These are phyloP conservation scores for Sesamia inferens DNA, from an alignment of 2,888 invertebrate species.

Conservation along the genomic window DNA sequence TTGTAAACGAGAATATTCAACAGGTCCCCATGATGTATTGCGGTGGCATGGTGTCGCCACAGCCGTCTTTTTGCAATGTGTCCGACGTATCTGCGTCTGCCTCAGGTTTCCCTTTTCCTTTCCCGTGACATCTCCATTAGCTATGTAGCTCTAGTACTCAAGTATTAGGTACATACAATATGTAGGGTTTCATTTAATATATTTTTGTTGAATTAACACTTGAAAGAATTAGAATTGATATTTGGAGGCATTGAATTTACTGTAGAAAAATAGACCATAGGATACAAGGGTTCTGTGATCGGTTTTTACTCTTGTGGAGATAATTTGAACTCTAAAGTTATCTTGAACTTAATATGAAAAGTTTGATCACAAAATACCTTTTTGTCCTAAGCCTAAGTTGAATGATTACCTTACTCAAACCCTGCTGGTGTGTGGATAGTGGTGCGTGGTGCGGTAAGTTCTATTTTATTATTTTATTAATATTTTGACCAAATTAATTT, in stretches of 20 bases:
- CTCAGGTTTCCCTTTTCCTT: constrained; percentile 77
- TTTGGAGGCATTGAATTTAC: constrained; percentile 63
- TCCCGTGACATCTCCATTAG: constrained; percentile 33
- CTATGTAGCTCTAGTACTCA: constrained; percentile 52
- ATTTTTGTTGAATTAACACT: constrained; percentile 35
- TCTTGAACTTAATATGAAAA: neutral
- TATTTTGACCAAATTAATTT: constrained; percentile 17
- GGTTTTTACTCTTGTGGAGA: neutral
- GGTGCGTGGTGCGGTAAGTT: constrained; percentile 89
- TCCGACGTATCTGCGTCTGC: constrained; percentile 84
- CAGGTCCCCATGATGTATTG: constrained; percentile 88
- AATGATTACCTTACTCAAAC: constrained; percentile 47
- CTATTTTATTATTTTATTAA: constrained; percentile 65
- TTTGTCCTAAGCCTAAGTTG: constrained; percentile 49
- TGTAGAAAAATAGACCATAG: constrained; percentile 39
- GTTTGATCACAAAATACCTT: constrained; percentile 37
- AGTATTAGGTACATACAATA: constrained; percentile 20
- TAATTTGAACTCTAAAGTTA: neutral
- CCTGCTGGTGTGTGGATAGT: constrained; percentile 69
- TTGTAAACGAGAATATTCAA: constrained; percentile 45
- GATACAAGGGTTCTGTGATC: constrained; percentile 53
- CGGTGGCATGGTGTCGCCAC: constrained; percentile 86
- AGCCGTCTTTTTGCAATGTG: constrained; percentile 87
- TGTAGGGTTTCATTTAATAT: constrained; percentile 17
- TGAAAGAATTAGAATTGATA: constrained; percentile 60